Evolutionary conservation across 30 jellyfish, hydroid and myxozoan species (phyloP), one percentile per base, ranked within the genome.

Genomic region (Aurelia aurita complex sp. Pacific): DNA sequence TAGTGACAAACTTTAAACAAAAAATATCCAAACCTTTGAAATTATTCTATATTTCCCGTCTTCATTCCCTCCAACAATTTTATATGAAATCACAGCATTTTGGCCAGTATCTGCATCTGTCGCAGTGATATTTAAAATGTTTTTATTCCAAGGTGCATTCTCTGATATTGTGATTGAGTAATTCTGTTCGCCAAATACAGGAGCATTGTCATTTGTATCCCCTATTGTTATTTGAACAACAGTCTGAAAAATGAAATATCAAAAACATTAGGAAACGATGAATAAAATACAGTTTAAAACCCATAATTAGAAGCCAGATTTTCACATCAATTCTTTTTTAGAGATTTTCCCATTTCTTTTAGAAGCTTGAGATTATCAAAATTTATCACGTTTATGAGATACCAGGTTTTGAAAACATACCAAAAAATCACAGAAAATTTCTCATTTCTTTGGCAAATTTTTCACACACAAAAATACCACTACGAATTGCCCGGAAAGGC

Each of bases 131-230:
- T 69, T 71, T 16, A 76, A 38, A 34, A 86, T 19, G n/a, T 15
- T 79, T 12, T 33, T 33, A 60, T 64, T 67, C 15, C 50, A 66
- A 1, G 60, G 52, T 32, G 61, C 33, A 59, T 43, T 70, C 67
- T 86, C 96, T 9, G 73, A 77, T 11, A 76, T 59, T 7, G 67
- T 71, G 9, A 88, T 78, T 14, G 80, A 54, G 53, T 85, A 87
- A 19, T 61, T 79, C 50, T 59, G 63, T 46, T 74, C 62, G 8
- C 54, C 62, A 68, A 92, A 92, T 15, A 80, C 85, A 19, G 98
- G 98, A 14, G 83, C 76, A 53, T 92, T 78, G 85, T 92, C 98
- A 61, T 92, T 92, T 46, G 78, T 89, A 69, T 92, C 98, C 15
- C 79, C 85, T 5, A 92, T 77, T 23, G 81, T 72, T 17, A 92